Percentiles rank a stretch among this genome's conserved stretches.
Conservation (phyloP, 2,888 invertebrate species). For the Eupithecia dodoneata region DNA sequence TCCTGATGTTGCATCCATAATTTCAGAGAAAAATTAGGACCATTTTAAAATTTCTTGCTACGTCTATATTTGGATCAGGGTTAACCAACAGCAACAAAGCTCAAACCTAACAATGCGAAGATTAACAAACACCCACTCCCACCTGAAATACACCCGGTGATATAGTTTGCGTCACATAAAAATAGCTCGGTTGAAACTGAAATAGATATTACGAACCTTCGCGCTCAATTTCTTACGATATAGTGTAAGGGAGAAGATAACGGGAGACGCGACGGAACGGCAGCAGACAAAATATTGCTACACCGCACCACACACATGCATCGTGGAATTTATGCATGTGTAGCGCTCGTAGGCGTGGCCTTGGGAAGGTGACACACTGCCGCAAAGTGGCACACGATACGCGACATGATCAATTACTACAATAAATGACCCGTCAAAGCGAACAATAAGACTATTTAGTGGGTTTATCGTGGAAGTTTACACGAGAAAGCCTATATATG, state of each 20-base stretch:
- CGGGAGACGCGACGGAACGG: conserved; percentile 17
- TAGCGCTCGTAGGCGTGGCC: conserved; percentile 44
- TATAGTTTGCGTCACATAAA: conserved; percentile 38
- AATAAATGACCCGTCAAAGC: conserved; percentile 30
- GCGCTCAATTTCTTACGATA: conserved; percentile 31
- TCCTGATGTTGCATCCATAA: background rate
- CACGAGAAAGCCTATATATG: background rate
- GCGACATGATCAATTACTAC: conserved; percentile 33
- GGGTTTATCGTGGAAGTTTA: conserved; percentile 4
- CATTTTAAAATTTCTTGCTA: background rate
- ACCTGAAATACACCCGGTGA: conserved; percentile 34
- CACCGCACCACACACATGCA: conserved; percentile 32
- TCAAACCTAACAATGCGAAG: conserved; percentile 11
- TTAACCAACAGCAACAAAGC: conserved; percentile 8
- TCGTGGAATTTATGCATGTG: conserved; percentile 46
- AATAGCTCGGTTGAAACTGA: conserved; percentile 38
- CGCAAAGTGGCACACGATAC: conserved; percentile 39
- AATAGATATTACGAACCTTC: conserved; percentile 41
- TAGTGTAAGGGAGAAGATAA: conserved; percentile 34
- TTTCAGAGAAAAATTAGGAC: background rate
- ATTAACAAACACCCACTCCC: conserved; percentile 35
- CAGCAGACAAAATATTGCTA: conserved; percentile 28
- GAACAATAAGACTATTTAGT: conserved; percentile 34
- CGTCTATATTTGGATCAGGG: background rate
- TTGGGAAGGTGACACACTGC: conserved; percentile 55